These are phyloP conservation scores for Copidosoma aretas DNA, from an alignment of 2,888 invertebrate species.

Conservation along the genomic window DNA sequence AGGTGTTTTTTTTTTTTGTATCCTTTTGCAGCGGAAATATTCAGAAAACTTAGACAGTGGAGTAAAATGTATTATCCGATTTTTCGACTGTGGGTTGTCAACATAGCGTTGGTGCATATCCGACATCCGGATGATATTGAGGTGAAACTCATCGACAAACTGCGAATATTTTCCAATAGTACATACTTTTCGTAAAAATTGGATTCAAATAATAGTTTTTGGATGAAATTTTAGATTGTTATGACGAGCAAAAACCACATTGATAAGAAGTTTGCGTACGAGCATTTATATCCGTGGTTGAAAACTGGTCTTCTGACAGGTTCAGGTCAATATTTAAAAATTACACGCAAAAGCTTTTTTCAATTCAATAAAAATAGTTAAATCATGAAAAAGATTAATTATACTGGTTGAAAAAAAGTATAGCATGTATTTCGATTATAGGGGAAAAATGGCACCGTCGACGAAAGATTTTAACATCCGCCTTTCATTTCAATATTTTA, in stretches of 20 bases:
- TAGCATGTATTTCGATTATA: neutral
- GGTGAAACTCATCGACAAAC: slow-evolving; percentile 5
- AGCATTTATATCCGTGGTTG: slow-evolving; percentile 12
- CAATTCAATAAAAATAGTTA: too few relatives aligned
- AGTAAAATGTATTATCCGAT: slow-evolving; percentile 12
- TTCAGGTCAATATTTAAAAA: slow-evolving; percentile 15
- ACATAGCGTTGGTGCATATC: neutral
- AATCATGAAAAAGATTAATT: neutral
- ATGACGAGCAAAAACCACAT: slow-evolving; percentile 28
- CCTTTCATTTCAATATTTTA: slow-evolving; percentile 39
- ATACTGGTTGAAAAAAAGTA: neutral
- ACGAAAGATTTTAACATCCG: slow-evolving; percentile 36
- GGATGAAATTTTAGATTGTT: slow-evolving; percentile 7
- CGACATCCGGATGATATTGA: slow-evolving; percentile 22
- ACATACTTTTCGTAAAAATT: neutral
- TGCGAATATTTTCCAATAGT: neutral
- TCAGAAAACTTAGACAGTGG: neutral
- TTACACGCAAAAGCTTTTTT: too few relatives aligned
- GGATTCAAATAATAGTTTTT: neutral
- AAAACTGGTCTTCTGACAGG: slow-evolving; percentile 32
- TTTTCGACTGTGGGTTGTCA: slow-evolving; percentile 11
- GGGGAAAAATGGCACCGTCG: slow-evolving; percentile 35
- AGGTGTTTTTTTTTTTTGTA: neutral
- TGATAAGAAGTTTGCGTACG: slow-evolving; percentile 32
- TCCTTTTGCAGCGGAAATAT: slow-evolving; percentile 14